phyloP scores from a whole-genome alignment of 2,797 vertebrate species.

The Xiphophorus birchmanni region DNA sequence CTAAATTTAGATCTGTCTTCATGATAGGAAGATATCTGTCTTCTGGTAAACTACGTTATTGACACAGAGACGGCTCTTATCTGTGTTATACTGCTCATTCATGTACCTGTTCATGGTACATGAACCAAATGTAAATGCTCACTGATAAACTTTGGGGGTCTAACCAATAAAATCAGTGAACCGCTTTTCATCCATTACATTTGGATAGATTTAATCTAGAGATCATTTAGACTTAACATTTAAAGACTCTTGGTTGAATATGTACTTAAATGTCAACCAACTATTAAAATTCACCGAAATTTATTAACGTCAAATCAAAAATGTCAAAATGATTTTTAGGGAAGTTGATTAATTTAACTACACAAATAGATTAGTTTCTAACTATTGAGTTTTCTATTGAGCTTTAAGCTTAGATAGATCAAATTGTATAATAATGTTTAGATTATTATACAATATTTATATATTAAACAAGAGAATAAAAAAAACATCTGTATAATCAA shows the following conservation, averaged over 20 bases:
- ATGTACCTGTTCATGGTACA: neutral
- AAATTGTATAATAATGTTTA: too few relatives aligned
- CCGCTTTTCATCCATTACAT: neutral
- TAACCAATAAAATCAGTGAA: neutral
- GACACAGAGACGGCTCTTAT: slow-evolving; percentile 6
- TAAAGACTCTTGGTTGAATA: neutral
- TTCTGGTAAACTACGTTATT: slow-evolving; percentile 53
- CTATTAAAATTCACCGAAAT: neutral
- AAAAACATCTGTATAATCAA: neutral
- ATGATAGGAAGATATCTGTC: slow-evolving; percentile 46
- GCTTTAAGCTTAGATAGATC: too few relatives aligned
- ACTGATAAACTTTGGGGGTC: neutral
- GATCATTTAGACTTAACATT: neutral
- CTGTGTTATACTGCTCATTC: neutral
- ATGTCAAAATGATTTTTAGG: neutral
- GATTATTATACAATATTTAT: neutral
- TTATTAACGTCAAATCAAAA: neutral
- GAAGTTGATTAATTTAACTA: neutral
- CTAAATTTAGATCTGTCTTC: slow-evolving; percentile 74
- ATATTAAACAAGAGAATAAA: neutral
- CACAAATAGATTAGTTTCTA: neutral
- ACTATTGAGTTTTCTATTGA: neutral
- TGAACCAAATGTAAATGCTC: neutral
- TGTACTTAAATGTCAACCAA: neutral
- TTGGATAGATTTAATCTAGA: neutral